Conservation (phyloP, 2,797 vertebrate species). For the Sebastes glaucus region DNA sequence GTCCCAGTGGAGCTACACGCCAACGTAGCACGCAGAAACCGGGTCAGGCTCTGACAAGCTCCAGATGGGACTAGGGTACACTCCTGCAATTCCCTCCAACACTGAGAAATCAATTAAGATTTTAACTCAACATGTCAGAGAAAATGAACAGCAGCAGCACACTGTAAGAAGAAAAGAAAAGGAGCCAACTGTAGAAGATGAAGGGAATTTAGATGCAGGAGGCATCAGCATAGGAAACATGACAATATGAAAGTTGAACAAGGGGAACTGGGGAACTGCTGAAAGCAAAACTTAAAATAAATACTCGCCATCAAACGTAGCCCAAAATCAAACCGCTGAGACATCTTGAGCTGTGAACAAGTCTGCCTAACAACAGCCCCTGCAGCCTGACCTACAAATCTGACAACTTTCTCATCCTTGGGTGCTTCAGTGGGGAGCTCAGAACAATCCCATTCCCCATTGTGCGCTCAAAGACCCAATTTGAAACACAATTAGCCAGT, state of each 20-base stretch:
- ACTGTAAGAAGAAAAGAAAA: slow-evolving; percentile 4
- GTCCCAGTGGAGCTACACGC: slow-evolving; percentile 74
- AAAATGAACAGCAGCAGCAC: slow-evolving; percentile 4
- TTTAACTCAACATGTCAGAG: slow-evolving; percentile 42
- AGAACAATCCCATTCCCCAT: slow-evolving; percentile 78
- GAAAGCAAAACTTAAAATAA: slow-evolving; percentile 31
- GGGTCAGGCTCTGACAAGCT: slow-evolving; percentile 80
- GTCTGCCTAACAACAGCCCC: slow-evolving; percentile 85
- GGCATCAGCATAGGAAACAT: not conserved
- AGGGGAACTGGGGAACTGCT: not conserved
- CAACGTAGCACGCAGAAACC: slow-evolving; percentile 70
- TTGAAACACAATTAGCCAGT: slow-evolving; percentile 84
- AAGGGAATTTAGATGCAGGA: not conserved
- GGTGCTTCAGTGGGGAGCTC: slow-evolving; percentile 77
- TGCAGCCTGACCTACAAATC: slow-evolving; percentile 86
- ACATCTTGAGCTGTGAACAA: slow-evolving; percentile 59
- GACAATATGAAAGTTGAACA: slow-evolving; percentile 6
- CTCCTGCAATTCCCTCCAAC: slow-evolving; percentile 66
- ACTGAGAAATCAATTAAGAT: slow-evolving; percentile 77
- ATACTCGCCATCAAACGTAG: slow-evolving; percentile 5
- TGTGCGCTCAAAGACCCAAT: slow-evolving; percentile 82
- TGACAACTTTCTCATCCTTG: slow-evolving; percentile 83
- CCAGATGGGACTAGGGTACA: slow-evolving; percentile 77
- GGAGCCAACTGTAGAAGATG: slow-evolving; percentile 10
- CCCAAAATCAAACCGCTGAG: slow-evolving; percentile 44